These are phyloP conservation scores for Epinotia bilunana DNA, from an alignment of 2,888 invertebrate genomes.

Conservation along the genomic window DNA sequence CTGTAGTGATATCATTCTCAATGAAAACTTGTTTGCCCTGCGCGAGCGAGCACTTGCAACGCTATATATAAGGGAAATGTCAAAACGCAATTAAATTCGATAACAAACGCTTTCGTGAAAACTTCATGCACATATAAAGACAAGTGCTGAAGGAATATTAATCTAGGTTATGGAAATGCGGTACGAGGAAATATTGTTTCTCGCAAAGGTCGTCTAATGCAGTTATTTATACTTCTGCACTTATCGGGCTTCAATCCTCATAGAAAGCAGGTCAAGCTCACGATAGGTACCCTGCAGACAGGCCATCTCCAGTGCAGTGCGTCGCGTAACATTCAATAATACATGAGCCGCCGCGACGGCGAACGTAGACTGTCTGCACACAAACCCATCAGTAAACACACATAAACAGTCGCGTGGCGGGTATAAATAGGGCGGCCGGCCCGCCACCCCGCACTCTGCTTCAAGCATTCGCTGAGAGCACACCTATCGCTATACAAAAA, in stretches of 20 bases:
- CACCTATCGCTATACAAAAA: conserved; percentile 53
- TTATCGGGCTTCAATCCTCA: conserved; percentile 60
- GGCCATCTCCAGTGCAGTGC: conserved; percentile 35
- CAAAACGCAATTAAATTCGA: conserved; percentile 36
- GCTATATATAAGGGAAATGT: conserved; percentile 41
- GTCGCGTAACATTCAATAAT: conserved; percentile 46
- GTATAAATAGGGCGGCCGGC: conserved; percentile 63
- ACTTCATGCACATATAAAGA: conserved; percentile 22
- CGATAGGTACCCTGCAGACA: conserved; percentile 19
- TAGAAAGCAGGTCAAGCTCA: conserved; percentile 61
- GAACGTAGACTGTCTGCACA: conserved; percentile 52
- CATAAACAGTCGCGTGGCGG: conserved; percentile 46
- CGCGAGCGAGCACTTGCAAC: conserved; percentile 3
- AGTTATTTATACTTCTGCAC: conserved; percentile 45
- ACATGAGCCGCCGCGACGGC: conserved; percentile 57
- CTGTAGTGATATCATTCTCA: conserved; percentile 29
- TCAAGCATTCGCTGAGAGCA: conserved; percentile 60
- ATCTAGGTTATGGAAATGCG: conserved; percentile 27
- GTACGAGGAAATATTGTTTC: conserved; percentile 24
- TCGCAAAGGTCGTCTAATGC: conserved; percentile 19
- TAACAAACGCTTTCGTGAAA: conserved; percentile 23
- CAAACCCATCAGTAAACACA: conserved; percentile 8
- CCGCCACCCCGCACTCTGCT: conserved; percentile 67
- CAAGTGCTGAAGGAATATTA: conserved; percentile 10
- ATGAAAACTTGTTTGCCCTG: conserved; percentile 38